These are phyloP conservation scores for Moxostoma hubbsi DNA, from an alignment of 2,797 vertebrate genomes.

Conservation along the genomic window DNA sequence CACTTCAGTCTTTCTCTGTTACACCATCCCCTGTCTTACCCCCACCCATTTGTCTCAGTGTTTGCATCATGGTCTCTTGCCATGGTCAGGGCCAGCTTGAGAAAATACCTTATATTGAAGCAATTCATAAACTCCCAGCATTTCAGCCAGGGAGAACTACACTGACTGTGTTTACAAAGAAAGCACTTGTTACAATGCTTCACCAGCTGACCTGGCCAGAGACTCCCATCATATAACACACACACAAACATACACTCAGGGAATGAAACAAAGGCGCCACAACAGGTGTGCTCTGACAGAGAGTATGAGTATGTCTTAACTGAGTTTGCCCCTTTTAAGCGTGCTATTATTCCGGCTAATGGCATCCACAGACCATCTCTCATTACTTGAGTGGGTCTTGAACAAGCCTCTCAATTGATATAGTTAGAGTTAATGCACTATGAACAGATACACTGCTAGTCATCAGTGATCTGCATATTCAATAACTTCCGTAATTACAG, in stretches of 20 bases:
- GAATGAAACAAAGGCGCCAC: conserved; percentile 62
- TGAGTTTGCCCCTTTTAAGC: conserved; percentile 70
- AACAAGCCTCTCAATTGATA: conserved; percentile 78
- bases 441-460: conserved; percentile 78
- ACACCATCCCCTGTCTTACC: conserved; percentile 63
- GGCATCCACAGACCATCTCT: conserved; percentile 73
- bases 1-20: conserved; percentile 45
- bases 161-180: conserved; percentile 25
- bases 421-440: conserved; percentile 78
- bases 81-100: conserved; percentile 20
- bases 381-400: conserved; percentile 75
- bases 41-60: conserved; percentile 59
- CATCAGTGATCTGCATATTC: conserved; percentile 85
- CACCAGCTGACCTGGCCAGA: conserved; percentile 23
- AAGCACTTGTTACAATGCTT: conserved; percentile 19
- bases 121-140: conserved; percentile 72
- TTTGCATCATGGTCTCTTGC: conserved; percentile 74
- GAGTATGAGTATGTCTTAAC: conserved; percentile 72
- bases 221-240: conserved; percentile 40
- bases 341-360: conserved; percentile 73
- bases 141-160: conserved; percentile 47
- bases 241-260: conserved; percentile 32
- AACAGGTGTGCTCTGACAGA: conserved; percentile 36
- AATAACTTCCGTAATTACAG: conserved; percentile 87
- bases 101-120: conserved; percentile 72